Evolutionary conservation across 2,113 vertebrate genomes (phyloP).

Genomic region (Naja naja): DNA sequence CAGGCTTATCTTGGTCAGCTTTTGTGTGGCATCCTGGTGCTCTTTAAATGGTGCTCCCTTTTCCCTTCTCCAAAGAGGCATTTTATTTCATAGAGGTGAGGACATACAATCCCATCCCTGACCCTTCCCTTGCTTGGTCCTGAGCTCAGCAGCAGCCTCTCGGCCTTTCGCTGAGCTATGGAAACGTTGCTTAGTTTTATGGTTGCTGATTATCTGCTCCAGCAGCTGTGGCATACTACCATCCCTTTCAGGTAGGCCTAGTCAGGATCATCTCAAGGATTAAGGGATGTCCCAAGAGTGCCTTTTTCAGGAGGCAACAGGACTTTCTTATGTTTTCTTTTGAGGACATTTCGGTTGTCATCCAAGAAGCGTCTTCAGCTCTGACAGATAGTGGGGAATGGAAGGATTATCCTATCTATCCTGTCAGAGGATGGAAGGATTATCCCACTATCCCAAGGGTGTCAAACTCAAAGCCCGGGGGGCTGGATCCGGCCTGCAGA

Average conservation of each 20-base stretch:
- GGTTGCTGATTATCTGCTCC: background rate
- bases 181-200: background rate
- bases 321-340: too few relatives aligned
- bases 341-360: too few relatives aligned
- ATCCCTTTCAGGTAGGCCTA: background rate
- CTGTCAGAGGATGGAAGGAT: too few relatives aligned
- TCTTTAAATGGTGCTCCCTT: background rate
- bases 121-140: background rate
- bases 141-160: background rate
- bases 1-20: background rate
- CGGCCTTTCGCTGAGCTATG: background rate
- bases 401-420: too few relatives aligned
- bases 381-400: too few relatives aligned
- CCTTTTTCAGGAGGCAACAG: too few relatives aligned
- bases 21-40: background rate
- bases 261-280: background rate
- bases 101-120: background rate
- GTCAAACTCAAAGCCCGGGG: too few relatives aligned
- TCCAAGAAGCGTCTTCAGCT: too few relatives aligned
- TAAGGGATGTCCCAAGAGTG: too few relatives aligned
- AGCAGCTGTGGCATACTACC: background rate
- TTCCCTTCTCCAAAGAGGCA: background rate
- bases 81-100: background rate
- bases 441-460: too few relatives aligned
- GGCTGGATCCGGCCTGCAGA: too few relatives aligned